Evolutionary conservation across 1,140 invertebrate species (phyloP).

Genomic region (Triops longicaudatus): DNA sequence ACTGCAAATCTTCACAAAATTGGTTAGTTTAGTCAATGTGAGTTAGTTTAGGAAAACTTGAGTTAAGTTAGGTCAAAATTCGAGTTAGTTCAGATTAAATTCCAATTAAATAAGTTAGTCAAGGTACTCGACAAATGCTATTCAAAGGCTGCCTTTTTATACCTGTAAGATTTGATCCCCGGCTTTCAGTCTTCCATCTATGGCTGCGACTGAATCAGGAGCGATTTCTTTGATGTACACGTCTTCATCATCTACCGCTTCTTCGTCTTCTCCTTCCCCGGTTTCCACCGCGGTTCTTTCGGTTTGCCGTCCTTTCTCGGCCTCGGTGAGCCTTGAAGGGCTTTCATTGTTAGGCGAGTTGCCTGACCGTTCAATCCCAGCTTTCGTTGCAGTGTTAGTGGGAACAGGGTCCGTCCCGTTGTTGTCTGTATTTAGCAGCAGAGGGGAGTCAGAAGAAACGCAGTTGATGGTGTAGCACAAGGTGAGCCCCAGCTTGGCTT

Average conservation of each 20-base stretch:
- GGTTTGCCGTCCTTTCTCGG: not conserved
- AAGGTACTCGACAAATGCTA: not conserved
- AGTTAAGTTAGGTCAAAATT: no score
- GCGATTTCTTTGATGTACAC: slow-evolving; percentile 65
- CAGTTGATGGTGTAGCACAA: slow-evolving; percentile 51
- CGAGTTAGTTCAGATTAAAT: no score
- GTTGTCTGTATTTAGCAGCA: slow-evolving; percentile 26
- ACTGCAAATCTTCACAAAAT: not conserved
- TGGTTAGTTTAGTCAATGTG: no score
- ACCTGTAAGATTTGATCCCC: slow-evolving; percentile 65
- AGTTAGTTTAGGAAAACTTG: no score
- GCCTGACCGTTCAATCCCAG: not conserved
- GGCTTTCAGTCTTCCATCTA: slow-evolving; percentile 56
- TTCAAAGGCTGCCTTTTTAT: slow-evolving; percentile 22
- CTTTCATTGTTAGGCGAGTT: not conserved
- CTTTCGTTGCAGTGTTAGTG: no score
- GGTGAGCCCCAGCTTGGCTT: slow-evolving; percentile 57
- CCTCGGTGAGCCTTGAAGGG: not conserved
- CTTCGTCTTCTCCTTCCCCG: not conserved
- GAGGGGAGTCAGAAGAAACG: slow-evolving; percentile 22
- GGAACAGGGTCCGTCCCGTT: not conserved
- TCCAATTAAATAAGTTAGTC: not conserved
- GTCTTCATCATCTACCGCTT: slow-evolving; percentile 41
- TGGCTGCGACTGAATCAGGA: slow-evolving; percentile 55
- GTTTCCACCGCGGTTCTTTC: not conserved